phyloP scores from a whole-genome alignment of 2,113 vertebrate genomes.

The Dendrocopos noguchii region DNA sequence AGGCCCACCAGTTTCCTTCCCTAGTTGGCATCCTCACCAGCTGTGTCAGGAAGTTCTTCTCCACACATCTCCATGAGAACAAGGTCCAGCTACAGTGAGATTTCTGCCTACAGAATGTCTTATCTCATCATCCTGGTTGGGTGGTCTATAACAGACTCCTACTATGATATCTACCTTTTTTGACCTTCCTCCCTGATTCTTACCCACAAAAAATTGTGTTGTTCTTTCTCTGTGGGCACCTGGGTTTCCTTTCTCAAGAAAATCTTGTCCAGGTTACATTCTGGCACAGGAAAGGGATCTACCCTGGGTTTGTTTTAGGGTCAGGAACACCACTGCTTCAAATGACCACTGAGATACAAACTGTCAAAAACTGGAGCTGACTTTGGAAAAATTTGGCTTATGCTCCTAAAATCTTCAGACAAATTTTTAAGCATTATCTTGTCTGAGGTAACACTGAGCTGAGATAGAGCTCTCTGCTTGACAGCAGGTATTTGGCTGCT shows the following conservation, averaged over 20 bases:
- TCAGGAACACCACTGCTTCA: not conserved
- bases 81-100: no score
- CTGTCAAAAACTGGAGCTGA: not conserved
- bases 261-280: no score
- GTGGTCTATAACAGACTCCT: no score
- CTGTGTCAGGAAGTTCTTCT: no score
- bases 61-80: no score
- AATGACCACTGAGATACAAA: not conserved
- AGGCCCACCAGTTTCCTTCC: no score
- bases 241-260: not conserved
- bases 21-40: no score
- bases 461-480: not conserved
- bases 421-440: not conserved
- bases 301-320: not conserved
- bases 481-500: not conserved
- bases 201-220: no score
- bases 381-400: not conserved
- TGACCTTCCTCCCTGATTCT: no score
- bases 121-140: no score
- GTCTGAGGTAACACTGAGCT: not conserved
- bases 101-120: no score
- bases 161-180: no score
- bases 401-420: not conserved
- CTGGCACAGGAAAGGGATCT: not conserved
- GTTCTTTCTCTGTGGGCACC: not conserved